Evolutionary conservation across 2,797 vertebrate genomes (phyloP).

Genomic region (Thamnophis elegans): DNA sequence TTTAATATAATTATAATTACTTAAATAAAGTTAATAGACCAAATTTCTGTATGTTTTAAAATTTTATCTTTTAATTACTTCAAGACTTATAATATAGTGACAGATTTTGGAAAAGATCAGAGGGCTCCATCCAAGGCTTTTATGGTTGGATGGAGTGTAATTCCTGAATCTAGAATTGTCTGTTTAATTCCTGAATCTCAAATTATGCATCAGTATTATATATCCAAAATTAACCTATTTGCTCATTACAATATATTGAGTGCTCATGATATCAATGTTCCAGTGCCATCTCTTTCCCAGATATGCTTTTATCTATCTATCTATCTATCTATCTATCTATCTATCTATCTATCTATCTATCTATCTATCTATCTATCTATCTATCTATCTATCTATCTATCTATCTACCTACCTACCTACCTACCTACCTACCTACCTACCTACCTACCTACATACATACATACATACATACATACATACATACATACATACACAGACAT

Average conservation of each 20-base stretch:
- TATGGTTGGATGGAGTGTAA: not conserved
- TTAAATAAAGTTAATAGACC: not conserved
- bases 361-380: too few relatives aligned
- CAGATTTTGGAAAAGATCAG: not conserved
- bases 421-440: too few relatives aligned
- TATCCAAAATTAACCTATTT: not conserved
- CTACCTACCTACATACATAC: too few relatives aligned
- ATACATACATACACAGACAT: too few relatives aligned
- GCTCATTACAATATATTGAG: not conserved
- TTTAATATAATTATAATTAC: not conserved
- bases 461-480: too few relatives aligned
- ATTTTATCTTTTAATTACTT: not conserved
- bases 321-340: too few relatives aligned
- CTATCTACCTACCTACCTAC: too few relatives aligned
- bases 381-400: too few relatives aligned
- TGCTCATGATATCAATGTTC: not conserved
- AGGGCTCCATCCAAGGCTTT: not conserved
- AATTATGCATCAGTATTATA: not conserved
- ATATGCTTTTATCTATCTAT: not conserved
- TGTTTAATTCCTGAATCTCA: not conserved
- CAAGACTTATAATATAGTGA: not conserved
- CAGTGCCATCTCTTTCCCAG: not conserved
- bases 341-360: too few relatives aligned
- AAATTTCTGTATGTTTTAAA: not conserved
- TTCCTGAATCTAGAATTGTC: not conserved